Evolutionary conservation across 2,113 vertebrate genomes (phyloP), one percentile per base, ranked within the genome.

Genomic region (Columbina picui): DNA sequence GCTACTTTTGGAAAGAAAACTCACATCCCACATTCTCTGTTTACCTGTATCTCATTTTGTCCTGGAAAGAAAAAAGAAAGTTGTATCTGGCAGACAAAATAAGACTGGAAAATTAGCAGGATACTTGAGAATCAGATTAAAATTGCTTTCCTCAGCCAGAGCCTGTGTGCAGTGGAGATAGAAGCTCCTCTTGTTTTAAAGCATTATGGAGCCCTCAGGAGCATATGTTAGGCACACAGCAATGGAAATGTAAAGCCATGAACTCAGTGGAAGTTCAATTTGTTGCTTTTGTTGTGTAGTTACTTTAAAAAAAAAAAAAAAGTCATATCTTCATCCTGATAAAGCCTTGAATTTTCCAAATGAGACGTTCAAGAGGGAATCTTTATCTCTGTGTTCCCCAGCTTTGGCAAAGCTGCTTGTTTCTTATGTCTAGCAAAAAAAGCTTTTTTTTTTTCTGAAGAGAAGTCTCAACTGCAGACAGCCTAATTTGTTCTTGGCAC

Each of bases 401-500:
- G 77, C 83, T 49, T 1, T 94, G 95, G 94, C 87, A 63, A 77
- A 83, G 45, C 67, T 93, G 67, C 84, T 95, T 85, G 53, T 80
- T 95, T 87, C 90, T 92, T 77, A 53, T 79, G 77, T 89, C 75
- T 82, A 83, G 36, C 55, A 87, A 93, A 88, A 83, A 56, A 22
- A 27, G 43, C 43, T 43, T 16, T 34, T 67, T 79, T 80, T 49
- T 49, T 86, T 87, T n/a, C 76, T 82, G 41, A 21, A 82, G 83
- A 95, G 68, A 82, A 88, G 61, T 87, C 84, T 77, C 89, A 94
- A 50, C 94, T 93, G 52, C 87, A 96, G 97, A 95, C 97, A 93
- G 89, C 39, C 91, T 97, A 89, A 97, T 97, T 97, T 95, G 95
- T 97, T 96, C 94, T 96, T 97, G 97, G 98, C 97, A 96, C 68